These are phyloP conservation scores for Aldrovandia affinis DNA, from an alignment of 2,797 vertebrate species.

Conservation along the genomic window DNA sequence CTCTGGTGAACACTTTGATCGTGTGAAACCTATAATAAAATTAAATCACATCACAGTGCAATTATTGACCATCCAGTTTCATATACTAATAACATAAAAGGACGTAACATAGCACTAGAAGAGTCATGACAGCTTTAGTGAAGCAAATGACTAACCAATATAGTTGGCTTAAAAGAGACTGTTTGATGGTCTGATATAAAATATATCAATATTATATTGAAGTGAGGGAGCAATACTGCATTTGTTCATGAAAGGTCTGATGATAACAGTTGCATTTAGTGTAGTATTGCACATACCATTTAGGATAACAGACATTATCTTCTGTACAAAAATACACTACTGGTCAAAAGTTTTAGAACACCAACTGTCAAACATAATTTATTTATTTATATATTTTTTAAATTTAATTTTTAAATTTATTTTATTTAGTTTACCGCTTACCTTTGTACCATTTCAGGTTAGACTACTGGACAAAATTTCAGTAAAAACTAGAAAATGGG, in stretches of 20 bases:
- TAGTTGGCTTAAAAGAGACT: background rate
- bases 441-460: too few relatives aligned
- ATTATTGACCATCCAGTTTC: slow-evolving; percentile 20
- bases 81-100: background rate
- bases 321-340: background rate
- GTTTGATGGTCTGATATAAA: background rate
- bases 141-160: background rate
- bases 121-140: background rate
- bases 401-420: too few relatives aligned
- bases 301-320: background rate
- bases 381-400: too few relatives aligned
- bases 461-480: too few relatives aligned
- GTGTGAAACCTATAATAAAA: slow-evolving; percentile 64
- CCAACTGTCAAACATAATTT: too few relatives aligned
- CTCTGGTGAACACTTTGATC: slow-evolving; percentile 71
- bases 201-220: background rate
- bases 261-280: background rate
- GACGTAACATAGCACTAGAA: background rate
- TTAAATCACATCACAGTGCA: slow-evolving; percentile 29
- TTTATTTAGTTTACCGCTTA: too few relatives aligned
- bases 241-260: background rate
- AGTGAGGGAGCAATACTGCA: background rate
- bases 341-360: too few relatives aligned
- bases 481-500: too few relatives aligned
- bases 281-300: background rate